A percentile compares a stretch with the other conserved stretches of the same genome.
Evolutionary conservation across 1,140 invertebrate genomes (phyloP).

Genomic region (Pachypeltis micranthus): DNA sequence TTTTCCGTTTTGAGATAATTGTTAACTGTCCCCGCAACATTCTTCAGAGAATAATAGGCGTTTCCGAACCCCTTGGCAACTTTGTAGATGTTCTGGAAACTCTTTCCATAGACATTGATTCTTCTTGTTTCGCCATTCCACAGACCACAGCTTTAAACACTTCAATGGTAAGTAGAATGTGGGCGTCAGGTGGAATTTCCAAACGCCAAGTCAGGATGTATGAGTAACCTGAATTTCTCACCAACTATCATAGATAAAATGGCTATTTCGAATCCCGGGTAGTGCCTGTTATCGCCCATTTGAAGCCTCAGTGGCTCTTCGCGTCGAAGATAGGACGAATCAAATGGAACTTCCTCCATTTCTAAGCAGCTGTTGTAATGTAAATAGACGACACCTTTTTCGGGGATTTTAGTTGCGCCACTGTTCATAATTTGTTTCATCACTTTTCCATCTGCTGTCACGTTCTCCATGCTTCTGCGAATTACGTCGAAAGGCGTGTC

Average conservation of each 20-base stretch:
- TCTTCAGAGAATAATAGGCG: background rate
- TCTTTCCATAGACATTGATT: background rate
- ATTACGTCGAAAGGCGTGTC: constrained; percentile 28
- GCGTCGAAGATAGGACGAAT: constrained; percentile 46
- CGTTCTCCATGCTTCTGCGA: constrained; percentile 28
- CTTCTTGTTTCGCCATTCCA: background rate
- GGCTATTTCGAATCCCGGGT: constrained; percentile 53
- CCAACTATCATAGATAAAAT: constrained; percentile 49
- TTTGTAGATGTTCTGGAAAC: background rate
- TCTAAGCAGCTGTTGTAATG: constrained; percentile 61
- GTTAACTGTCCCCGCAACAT: background rate
- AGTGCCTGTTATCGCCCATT: constrained; percentile 35
- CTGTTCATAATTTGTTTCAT: constrained; percentile 26
- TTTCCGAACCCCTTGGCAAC: constrained; percentile 9
- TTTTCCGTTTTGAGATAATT: constrained; percentile 5
- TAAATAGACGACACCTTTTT: constrained; percentile 43
- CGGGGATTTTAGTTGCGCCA: constrained; percentile 46
- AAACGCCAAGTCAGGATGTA: constrained; percentile 52
- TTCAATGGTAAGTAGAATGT: constrained; percentile 10
- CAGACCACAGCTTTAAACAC: constrained; percentile 4
- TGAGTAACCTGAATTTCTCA: constrained; percentile 52
- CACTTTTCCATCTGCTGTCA: constrained; percentile 31
- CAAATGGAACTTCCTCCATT: constrained; percentile 54
- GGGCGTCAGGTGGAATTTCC: constrained; percentile 43
- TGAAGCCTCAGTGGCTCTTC: constrained; percentile 36